phyloP scores from a whole-genome alignment of 2,888 invertebrate genomes.

The Athalia rosae region DNA sequence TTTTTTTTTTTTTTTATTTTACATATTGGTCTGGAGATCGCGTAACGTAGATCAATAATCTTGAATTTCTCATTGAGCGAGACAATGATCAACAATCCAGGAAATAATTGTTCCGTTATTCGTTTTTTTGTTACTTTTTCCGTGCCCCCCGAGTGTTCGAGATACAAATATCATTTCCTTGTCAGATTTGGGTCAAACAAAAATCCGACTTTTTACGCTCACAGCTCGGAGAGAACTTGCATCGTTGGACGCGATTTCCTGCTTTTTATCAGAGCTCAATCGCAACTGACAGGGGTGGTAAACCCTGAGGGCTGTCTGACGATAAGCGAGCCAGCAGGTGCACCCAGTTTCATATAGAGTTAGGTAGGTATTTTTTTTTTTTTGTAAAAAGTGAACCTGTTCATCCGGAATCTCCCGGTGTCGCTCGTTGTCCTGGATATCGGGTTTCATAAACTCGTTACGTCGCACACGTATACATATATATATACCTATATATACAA shows the following conservation, averaged over 20 bases:
- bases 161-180: not conserved
- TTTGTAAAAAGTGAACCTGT: slow-evolving; percentile 21
- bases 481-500: too few relatives aligned
- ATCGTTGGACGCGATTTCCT: not conserved
- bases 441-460: slow-evolving; percentile 11
- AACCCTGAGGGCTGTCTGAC: not conserved
- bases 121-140: too few relatives aligned
- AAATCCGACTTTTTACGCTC: not conserved
- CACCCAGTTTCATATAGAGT: slow-evolving; percentile 9
- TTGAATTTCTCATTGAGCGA: too few relatives aligned
- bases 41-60: too few relatives aligned
- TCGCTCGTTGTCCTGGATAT: not conserved
- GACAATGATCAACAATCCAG: too few relatives aligned
- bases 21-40: too few relatives aligned
- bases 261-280: not conserved
- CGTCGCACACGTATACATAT: not conserved
- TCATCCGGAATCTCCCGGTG: too few relatives aligned
- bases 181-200: not conserved
- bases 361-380: too few relatives aligned
- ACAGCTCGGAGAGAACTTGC: not conserved
- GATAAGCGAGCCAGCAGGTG: not conserved
- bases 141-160: too few relatives aligned
- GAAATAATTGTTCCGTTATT: too few relatives aligned
- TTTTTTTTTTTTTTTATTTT: too few relatives aligned
- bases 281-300: not conserved